Evolutionary conservation across 1,140 invertebrate genomes (phyloP), one percentile per base, ranked within the genome.

Genomic region (Calephelis virginiensis): DNA sequence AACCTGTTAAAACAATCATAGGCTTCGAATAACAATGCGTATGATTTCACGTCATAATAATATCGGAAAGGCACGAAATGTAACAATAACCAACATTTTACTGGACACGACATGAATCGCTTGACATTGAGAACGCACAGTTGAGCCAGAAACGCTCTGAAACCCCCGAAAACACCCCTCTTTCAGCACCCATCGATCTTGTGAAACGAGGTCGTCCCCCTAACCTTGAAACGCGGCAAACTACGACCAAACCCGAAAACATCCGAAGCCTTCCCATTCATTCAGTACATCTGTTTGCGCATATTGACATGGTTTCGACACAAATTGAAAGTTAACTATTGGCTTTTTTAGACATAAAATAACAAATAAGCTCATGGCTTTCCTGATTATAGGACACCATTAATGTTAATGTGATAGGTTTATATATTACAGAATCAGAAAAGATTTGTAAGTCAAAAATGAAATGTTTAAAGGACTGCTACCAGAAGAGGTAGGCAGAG

Each of bases 91-190:
- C 73, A 71, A 69, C 68, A 49, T 70, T 72, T 73, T 68, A 68
- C 14, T 53, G 49, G 49, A 53, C 49, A 62, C 71, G 64, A 66
- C 75, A 80, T 78, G 81, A 86, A 80, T 81, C 76, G 75, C 75
- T 81, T 88, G 87, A 90, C 87, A 90, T 90, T 90, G 87, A 90
- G 86, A 87, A 82, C 72, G 75, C 78, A 79, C 73, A 75, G 78
- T 62, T 47, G 43, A 17, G 28, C 45, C 43, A 46, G 46, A 28
- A 62, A 62, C 61, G 8, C 43, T 62, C 61, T 62, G 46, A 47
- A 62, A 62, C 61, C 40, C 43, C 46, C 61, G 61, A 62, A 62
- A 43, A 78, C 73, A 70, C 71, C 83, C 80, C 75, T 75, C 77
- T 76, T 81, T 80, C 74, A 77, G 81, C 82, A 75, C 77, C 86